Evolutionary conservation across 2,888 invertebrate species (phyloP), one percentile per base, ranked within the genome.

Genomic region (Portevinia maculata): DNA sequence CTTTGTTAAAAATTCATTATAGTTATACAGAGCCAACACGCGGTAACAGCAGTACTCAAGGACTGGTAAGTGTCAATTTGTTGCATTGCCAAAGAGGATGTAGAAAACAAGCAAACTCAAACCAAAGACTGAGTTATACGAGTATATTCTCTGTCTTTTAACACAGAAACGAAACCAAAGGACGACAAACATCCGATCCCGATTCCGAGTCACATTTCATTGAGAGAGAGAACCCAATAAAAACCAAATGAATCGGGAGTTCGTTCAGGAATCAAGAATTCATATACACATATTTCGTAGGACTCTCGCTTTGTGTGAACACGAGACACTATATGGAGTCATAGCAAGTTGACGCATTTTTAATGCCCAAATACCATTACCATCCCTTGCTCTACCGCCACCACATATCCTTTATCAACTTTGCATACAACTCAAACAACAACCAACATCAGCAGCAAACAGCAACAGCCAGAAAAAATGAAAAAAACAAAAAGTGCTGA

Each of bases 401-500:
- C 30, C 52, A 11, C 41, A 64, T 59, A 65, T 62, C 67, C 74
- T 74, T 67, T 74, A 74, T 74, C 46, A 79, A 74, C 48, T 73
- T 60, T 76, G 59, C 44, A 65, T 55, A 34, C 39, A 83, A 76
- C 71, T 60, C 71, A 76, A 76, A 75, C 76, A 75, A 37, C 34
- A 75, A 52, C 44, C 19, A 32, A 21, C 52, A 60, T 24, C 28
- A 55, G 13, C 6, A n/a, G n/a, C n/a, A n/a, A n/a, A n/a, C 41
- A 15, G 44, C 15, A 59, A 9, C 44, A 48, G 30, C 24, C 30
- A 30, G n/a, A 59, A 70, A 48, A 41, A 65, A 48, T 53, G 59
- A 52, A 44, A 53, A 70, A 71, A 70, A 75, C 70, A 83, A 83
- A 78, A 83, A 62, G 83, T 83, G 71, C 71, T 67, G 83, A 83